Base-by-base conservation (phyloP, 2,113 vertebrate genomes). In the Poecile atricapillus region DNA sequence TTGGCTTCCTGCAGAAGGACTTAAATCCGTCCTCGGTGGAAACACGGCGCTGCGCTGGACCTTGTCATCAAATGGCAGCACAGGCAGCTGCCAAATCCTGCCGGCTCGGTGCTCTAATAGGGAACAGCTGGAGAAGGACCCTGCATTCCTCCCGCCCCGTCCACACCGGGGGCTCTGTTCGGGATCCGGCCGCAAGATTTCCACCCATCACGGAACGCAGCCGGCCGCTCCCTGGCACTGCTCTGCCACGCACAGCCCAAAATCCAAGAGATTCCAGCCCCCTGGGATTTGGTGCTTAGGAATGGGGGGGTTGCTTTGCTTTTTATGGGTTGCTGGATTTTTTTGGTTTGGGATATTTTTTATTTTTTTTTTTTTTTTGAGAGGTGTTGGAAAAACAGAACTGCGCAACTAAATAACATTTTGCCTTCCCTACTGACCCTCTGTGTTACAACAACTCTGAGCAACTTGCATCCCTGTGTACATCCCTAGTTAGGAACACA, bases 41-140 rank as follows among this genome's bases (percentile, higher is more conserved):
- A 39, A 43, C 31, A 47, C 71, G 43, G 91, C 37, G 74, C 87
- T 46, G 89, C 16, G 80, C 97, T 95, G 94, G 96, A 96, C 93
- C 95, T 90, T 84, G 94, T 96, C 96, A 96, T 97, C 96, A 93
- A 98, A 97, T 90, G 96, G 97, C 97, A 97, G 94, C 87, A 3
- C 75, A 95, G 93, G 94, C 96, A 97, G 97, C 95, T 97, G 97
- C 96, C 94, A 97, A 95, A 94, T 87, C 92, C 92, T 90, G 86
- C 87, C 93, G 96, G 95, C 97, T 95, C 92, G 49, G 58, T 41
- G 96, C 97, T 94, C 96, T 97, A 97, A 97, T 97, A 77, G 44
- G 89, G 96, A 98, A 97, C 98, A 98, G 97, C 98, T 98, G 98
- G 97, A 97, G 95, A 87, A 95, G 94, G 97, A 97, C 95, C 93